phyloP scores from a whole-genome alignment of 2,113 vertebrate species.

The Dipodomys merriami region DNA sequence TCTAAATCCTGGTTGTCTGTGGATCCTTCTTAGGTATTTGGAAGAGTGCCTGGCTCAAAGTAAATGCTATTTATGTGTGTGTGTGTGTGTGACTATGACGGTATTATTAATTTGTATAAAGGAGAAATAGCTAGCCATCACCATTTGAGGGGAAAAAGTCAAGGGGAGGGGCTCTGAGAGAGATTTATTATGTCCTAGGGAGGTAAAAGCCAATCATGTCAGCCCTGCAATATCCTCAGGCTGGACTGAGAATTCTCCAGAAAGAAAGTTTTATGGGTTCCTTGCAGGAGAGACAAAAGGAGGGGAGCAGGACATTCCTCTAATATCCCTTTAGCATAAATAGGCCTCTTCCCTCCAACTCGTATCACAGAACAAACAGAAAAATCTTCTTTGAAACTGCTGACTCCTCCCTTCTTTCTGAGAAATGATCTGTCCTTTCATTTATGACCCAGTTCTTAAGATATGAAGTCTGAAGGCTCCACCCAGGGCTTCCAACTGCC shows the following conservation, averaged over 20 bases:
- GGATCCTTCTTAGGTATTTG: background rate
- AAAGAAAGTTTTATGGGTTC: background rate
- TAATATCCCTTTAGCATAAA: background rate
- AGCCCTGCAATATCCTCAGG: too few species aligned
- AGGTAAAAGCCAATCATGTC: background rate
- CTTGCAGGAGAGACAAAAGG: background rate
- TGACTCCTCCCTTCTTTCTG: background rate
- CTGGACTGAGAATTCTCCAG: background rate
- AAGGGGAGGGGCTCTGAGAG: background rate
- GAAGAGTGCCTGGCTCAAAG: background rate
- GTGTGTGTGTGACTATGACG: background rate
- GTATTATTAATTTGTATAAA: background rate
- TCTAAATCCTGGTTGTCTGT: background rate
- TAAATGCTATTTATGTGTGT: too few species aligned
- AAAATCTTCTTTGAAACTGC: background rate
- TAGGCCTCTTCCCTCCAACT: background rate
- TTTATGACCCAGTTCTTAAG: background rate
- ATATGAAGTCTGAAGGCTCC: background rate
- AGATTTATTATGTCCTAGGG: fast-evolving
- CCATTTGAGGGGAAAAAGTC: background rate
- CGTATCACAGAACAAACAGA: background rate
- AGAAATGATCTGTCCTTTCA: background rate
- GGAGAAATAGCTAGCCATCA: background rate
- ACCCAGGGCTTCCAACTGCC: background rate
- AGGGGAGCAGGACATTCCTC: background rate